Percentiles rank a stretch among this genome's conserved stretches.
Evolutionary conservation across 2,888 invertebrate species (phyloP).

Genomic region (Drosophila cyrtoloma): DNA sequence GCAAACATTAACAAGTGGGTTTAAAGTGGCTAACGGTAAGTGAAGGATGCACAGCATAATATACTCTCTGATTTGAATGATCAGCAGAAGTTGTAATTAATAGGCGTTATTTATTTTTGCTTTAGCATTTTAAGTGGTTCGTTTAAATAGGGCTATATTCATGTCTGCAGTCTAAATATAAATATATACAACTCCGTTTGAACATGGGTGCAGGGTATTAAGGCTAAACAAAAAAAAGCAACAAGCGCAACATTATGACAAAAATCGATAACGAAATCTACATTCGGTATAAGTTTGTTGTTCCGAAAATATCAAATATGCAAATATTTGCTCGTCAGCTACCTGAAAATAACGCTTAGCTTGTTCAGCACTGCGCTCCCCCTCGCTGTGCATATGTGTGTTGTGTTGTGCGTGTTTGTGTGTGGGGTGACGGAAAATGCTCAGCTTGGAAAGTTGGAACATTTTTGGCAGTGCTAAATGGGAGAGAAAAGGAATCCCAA

Average conservation of each 20-base stretch:
- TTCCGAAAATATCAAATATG: slow-evolving; percentile 79
- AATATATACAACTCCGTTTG: not conserved
- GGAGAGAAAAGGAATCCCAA: slow-evolving; percentile 45
- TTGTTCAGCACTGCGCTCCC: slow-evolving; percentile 14
- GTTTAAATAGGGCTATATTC: not conserved
- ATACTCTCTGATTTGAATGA: slow-evolving; percentile 10
- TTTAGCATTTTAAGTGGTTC: not conserved
- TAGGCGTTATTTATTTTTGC: not conserved
- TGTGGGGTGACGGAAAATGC: slow-evolving; percentile 40
- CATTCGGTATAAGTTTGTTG: slow-evolving; percentile 72
- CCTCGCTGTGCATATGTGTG: not conserved
- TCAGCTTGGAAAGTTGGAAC: slow-evolving; percentile 57
- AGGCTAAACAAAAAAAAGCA: slow-evolving; percentile 18
- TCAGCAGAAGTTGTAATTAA: not conserved
- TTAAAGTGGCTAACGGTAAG: slow-evolving; percentile 38
- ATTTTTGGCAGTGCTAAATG: slow-evolving; percentile 37
- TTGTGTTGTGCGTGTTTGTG: slow-evolving; percentile 9
- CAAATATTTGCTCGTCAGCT: slow-evolving; percentile 73
- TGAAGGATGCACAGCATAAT: not conserved
- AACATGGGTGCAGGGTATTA: slow-evolving; percentile 32
- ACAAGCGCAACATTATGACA: slow-evolving; percentile 35
- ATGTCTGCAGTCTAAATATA: not conserved
- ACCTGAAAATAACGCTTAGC: slow-evolving; percentile 72
- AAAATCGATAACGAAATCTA: slow-evolving; percentile 77
- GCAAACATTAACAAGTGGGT: slow-evolving; percentile 74